These are phyloP conservation scores for Drosophila pachea DNA, from an alignment of 1,140 invertebrate genomes.

Conservation along the genomic window DNA sequence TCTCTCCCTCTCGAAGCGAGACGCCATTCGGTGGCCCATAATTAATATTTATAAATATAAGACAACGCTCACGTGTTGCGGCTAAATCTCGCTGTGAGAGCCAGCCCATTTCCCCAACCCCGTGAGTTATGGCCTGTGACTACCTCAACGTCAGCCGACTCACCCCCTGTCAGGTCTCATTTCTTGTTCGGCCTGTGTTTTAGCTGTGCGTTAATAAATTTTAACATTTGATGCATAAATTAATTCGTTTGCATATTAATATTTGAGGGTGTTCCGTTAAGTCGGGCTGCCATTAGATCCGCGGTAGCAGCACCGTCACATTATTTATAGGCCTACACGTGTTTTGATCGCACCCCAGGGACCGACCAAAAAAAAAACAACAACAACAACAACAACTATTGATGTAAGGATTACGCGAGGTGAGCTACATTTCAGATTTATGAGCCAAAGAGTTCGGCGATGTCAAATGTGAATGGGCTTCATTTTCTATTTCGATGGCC, in stretches of 20 bases:
- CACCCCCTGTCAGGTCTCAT: conserved; percentile 14
- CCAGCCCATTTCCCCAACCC: not conserved
- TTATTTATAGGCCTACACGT: conserved; percentile 70
- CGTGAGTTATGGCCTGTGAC: conserved; percentile 53
- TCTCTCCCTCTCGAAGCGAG: conserved; percentile 16
- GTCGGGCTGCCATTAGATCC: conserved; percentile 5
- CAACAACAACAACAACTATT: conserved; percentile 8
- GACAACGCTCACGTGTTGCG: conserved; percentile 62
- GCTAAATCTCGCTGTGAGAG: conserved; percentile 35
- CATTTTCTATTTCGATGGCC: not conserved
- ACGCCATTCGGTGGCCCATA: conserved; percentile 53
- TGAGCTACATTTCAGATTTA: conserved; percentile 44
- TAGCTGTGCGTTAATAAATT: conserved; percentile 58
- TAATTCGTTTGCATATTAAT: conserved; percentile 67
- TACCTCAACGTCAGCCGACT: conserved; percentile 30
- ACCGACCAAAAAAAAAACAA: not conserved
- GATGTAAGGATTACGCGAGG: conserved; percentile 37
- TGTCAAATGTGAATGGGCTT: conserved; percentile 22
- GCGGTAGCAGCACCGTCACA: conserved; percentile 45
- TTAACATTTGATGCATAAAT: conserved; percentile 67
- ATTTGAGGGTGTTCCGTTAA: conserved; percentile 19
- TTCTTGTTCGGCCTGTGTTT: conserved; percentile 22
- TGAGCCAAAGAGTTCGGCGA: conserved; percentile 20
- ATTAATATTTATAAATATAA: conserved; percentile 74
- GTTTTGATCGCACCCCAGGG: conserved; percentile 68